phyloP scores from a whole-genome alignment of 2,113 vertebrate genomes.

The Psettodes erumei region DNA sequence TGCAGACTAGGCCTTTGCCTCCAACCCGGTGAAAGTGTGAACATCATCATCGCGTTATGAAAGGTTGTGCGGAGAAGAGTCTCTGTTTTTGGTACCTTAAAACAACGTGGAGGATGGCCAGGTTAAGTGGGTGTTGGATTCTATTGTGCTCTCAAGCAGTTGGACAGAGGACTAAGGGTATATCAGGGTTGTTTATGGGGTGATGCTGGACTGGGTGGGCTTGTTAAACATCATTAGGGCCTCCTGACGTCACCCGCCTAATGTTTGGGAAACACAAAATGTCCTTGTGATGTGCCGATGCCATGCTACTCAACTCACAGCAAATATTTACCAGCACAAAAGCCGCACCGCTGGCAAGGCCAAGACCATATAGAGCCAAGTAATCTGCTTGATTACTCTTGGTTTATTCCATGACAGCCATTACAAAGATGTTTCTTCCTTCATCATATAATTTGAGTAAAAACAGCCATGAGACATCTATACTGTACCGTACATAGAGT shows the following conservation, averaged over 20 bases:
- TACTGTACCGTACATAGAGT: background rate
- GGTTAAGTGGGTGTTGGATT: constrained; percentile 62
- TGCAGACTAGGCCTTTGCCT: constrained; percentile 41
- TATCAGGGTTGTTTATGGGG: constrained; percentile 74
- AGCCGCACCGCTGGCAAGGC: constrained; percentile 73
- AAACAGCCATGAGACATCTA: constrained; percentile 47
- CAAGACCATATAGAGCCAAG: constrained; percentile 61
- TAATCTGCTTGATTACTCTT: constrained; percentile 77
- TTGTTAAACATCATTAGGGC: constrained; percentile 78
- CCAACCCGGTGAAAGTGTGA: constrained; percentile 58
- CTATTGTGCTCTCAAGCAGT: constrained; percentile 50
- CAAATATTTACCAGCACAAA: constrained; percentile 83
- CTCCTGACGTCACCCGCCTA: constrained; percentile 74
- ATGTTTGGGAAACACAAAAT: constrained; percentile 83
- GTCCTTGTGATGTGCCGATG: constrained; percentile 77
- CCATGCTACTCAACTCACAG: constrained; percentile 81
- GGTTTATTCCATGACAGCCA: constrained; percentile 71
- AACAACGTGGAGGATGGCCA: constrained; percentile 39
- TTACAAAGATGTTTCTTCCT: constrained; percentile 65
- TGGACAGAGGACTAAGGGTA: constrained; percentile 61
- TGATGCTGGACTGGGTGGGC: constrained; percentile 75
- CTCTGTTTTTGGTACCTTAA: constrained; percentile 58
- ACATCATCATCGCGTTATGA: constrained; percentile 24
- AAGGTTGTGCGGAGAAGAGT: constrained; percentile 6
- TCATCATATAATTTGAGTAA: constrained; percentile 56